phyloP scores from a whole-genome alignment of 1,140 invertebrate genomes.

The Phocides pigmalion region DNA sequence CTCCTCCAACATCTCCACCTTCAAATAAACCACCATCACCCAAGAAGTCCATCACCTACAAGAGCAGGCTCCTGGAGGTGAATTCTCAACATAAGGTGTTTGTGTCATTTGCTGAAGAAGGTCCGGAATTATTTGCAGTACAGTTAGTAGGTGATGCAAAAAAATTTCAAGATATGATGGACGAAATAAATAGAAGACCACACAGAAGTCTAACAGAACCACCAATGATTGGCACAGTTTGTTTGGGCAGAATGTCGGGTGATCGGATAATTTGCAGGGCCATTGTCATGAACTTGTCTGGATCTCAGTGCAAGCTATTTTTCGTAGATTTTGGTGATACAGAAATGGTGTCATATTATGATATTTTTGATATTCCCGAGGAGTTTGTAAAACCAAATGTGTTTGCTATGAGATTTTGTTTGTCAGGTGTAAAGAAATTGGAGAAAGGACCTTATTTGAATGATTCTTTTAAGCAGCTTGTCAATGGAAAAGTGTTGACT shows the following conservation, averaged over 20 bases:
- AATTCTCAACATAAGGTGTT: slow-evolving; percentile 86
- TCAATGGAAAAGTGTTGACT: slow-evolving; percentile 85
- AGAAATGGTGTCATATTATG: slow-evolving; percentile 86
- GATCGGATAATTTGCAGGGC: slow-evolving; percentile 88
- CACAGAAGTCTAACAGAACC: slow-evolving; percentile 85
- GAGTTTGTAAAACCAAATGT: slow-evolving; percentile 88
- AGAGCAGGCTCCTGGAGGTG: slow-evolving; percentile 84
- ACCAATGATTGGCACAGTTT: slow-evolving; percentile 88
- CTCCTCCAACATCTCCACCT: slow-evolving; percentile 38
- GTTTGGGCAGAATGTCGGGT: slow-evolving; percentile 87
- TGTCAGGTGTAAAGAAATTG: slow-evolving; percentile 87
- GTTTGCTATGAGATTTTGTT: slow-evolving; percentile 88
- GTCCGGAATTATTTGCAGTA: slow-evolving; percentile 89
- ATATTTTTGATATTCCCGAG: slow-evolving; percentile 89
- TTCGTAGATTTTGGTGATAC: slow-evolving; percentile 92
- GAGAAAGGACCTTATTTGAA: slow-evolving; percentile 88
- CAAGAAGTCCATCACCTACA: slow-evolving; percentile 84
- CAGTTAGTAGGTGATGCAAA: slow-evolving; percentile 85
- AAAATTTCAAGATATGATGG: slow-evolving; percentile 87
- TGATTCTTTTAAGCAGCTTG: slow-evolving; percentile 87
- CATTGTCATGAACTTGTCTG: slow-evolving; percentile 88
- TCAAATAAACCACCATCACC: slow-evolving; percentile 60
- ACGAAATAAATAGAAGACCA: slow-evolving; percentile 85
- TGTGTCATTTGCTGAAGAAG: slow-evolving; percentile 90
- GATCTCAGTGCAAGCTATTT: slow-evolving; percentile 86